Percentiles rank a stretch among this genome's conserved stretches.
phyloP scores from a whole-genome alignment of 1,140 invertebrate genomes.

The Halesus radiatus region DNA sequence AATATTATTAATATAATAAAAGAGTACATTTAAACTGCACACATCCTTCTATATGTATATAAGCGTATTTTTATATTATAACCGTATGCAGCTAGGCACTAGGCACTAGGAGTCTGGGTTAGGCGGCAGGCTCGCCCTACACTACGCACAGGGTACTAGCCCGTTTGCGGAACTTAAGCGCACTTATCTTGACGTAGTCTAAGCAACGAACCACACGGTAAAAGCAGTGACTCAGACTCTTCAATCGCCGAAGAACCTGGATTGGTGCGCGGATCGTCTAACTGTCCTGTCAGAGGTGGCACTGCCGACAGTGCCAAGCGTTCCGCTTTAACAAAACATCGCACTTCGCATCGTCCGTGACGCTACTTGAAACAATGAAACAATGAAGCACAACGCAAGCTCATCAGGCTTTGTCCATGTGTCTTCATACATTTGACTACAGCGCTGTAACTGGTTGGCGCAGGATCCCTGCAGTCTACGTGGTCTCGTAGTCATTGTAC shows the following conservation, averaged over 20 bases:
- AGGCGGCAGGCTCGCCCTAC: slow-evolving; percentile 10
- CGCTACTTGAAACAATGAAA: not conserved
- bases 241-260: not conserved
- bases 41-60: slow-evolving; percentile 46
- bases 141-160: slow-evolving; percentile 9
- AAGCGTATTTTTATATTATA: slow-evolving; percentile 53
- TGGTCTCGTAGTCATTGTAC: not conserved
- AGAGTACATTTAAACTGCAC: slow-evolving; percentile 48
- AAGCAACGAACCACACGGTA: not conserved
- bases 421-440: not conserved
- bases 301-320: not conserved
- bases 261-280: not conserved
- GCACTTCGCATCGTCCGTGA: not conserved
- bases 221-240: not conserved
- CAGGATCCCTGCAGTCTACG: not conserved
- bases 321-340: not conserved
- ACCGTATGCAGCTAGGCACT: slow-evolving; percentile 18
- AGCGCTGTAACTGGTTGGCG: not conserved
- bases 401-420: too few species aligned
- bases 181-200: slow-evolving; percentile 8
- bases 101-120: slow-evolving; percentile 32
- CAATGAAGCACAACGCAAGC: not conserved
- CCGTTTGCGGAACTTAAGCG: slow-evolving; percentile 24
- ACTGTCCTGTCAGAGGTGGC: not conserved
- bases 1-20: slow-evolving; percentile 37